Percentiles rank a stretch among this genome's conserved stretches.
Evolutionary conservation across 2,797 vertebrate genomes (phyloP).

Genomic region (Sebastes taczanowskii): DNA sequence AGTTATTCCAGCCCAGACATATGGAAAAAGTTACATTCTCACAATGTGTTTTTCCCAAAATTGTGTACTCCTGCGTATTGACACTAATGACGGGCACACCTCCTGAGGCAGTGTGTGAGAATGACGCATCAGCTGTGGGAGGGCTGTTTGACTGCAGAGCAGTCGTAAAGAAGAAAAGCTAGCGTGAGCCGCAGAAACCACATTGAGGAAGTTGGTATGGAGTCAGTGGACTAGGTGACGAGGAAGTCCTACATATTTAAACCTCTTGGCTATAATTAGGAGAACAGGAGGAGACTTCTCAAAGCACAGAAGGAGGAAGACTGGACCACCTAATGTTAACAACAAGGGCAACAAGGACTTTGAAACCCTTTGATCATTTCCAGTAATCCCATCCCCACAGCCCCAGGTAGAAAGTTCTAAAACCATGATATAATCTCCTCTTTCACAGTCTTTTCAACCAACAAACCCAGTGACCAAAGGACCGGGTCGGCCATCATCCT

Average conservation of each 20-base stretch:
- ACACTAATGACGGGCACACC: not conserved
- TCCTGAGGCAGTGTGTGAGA: constrained; percentile 25
- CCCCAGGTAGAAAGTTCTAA: constrained; percentile 13
- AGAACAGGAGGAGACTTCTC: constrained; percentile 1
- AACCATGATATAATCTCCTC: not conserved
- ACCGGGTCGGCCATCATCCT: not conserved
- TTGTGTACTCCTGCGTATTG: not conserved
- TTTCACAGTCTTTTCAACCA: constrained; percentile 32
- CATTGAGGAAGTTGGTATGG: constrained; percentile 50
- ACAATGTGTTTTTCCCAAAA: not conserved
- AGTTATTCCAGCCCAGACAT: not conserved
- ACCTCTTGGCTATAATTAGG: constrained; percentile 42
- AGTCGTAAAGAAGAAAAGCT: constrained; percentile 19
- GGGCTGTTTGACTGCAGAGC: not conserved
- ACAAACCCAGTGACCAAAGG: not conserved
- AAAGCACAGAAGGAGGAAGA: not conserved
- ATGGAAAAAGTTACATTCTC: not conserved
- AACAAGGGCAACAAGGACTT: constrained; percentile 15
- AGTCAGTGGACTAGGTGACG: constrained; percentile 52
- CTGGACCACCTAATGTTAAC: not conserved
- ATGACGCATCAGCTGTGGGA: constrained; percentile 41
- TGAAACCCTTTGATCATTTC: constrained; percentile 34
- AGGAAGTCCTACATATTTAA: not conserved
- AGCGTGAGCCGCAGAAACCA: not conserved
- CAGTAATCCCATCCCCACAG: not conserved